Percentiles rank a stretch among this genome's conserved stretches.
These are phyloP conservation scores for Sitta europaea DNA, from an alignment of 2,113 vertebrate genomes.

Conservation along the genomic window DNA sequence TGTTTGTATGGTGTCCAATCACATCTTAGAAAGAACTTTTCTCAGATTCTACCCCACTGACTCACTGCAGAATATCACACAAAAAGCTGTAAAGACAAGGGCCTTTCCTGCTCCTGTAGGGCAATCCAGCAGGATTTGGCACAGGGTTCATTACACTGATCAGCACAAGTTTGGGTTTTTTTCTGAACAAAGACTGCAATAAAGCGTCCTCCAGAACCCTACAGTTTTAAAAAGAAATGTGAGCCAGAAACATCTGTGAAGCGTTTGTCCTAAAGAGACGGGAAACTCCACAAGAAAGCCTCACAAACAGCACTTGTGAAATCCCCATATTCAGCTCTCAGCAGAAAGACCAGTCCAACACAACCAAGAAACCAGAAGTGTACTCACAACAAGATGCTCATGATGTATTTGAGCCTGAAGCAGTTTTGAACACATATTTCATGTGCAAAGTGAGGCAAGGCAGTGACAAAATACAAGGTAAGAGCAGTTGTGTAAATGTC, in stretches of 20 bases:
- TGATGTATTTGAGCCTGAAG: not conserved
- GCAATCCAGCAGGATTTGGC: not conserved
- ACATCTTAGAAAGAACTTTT: not conserved
- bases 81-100: not conserved
- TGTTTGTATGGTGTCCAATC: not conserved
- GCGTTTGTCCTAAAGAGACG: rapidly evolving
- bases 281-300: not conserved
- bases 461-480: not conserved
- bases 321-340: not conserved
- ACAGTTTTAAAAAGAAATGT: not conserved
- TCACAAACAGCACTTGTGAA: rapidly evolving
- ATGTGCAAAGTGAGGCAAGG: not conserved
- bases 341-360: not conserved
- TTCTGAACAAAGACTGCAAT: not conserved
- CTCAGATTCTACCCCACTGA: not conserved
- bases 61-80: not conserved
- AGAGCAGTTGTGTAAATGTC: not conserved
- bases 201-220: not conserved
- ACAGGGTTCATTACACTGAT: not conserved
- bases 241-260: not conserved
- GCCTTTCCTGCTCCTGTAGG: not conserved
- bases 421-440: not conserved
- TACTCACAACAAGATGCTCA: rapidly evolving
- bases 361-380: rapidly evolving
- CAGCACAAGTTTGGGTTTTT: not conserved